Evolutionary conservation across 2,888 invertebrate species (phyloP).

Genomic region (Epirrita christyi): DNA sequence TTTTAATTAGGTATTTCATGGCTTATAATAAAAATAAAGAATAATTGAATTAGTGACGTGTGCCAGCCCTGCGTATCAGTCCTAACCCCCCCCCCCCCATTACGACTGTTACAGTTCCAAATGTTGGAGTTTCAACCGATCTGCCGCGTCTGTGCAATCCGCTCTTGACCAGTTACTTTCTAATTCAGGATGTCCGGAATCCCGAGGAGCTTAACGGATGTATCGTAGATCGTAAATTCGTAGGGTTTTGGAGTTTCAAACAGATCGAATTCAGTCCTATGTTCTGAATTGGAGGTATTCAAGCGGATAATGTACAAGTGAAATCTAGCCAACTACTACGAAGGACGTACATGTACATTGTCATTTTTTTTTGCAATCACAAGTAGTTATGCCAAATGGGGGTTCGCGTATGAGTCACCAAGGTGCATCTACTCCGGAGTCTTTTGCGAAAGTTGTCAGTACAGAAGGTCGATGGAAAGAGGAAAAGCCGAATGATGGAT

Average conservation of each 20-base stretch:
- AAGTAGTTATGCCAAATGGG: no score
- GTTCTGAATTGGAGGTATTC: constrained; percentile 20
- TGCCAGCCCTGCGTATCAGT: constrained; percentile 35
- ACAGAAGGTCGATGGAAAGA: background rate
- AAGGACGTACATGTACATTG: no score
- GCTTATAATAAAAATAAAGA: no score
- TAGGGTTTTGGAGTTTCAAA: constrained; percentile 35
- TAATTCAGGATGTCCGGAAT: constrained; percentile 53
- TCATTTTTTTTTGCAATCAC: no score
- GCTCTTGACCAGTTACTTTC: constrained; percentile 57
- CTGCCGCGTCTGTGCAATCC: constrained; percentile 44
- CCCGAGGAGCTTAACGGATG: constrained; percentile 38
- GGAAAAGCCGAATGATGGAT: constrained; percentile 2
- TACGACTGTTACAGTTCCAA: constrained; percentile 48
- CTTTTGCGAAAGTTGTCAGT: background rate
- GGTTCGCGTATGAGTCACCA: no score
- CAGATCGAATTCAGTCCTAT: constrained; percentile 14
- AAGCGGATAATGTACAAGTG: constrained; percentile 8
- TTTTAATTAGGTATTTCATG: no score
- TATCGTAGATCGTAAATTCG: constrained; percentile 37
- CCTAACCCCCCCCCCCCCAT: no score
- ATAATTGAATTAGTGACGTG: background rate
- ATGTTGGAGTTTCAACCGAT: constrained; percentile 45
- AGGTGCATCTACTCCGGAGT: background rate
- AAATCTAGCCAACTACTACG: background rate